Conservation (phyloP, 2,888 invertebrate genomes). For the Bibio marci region DNA sequence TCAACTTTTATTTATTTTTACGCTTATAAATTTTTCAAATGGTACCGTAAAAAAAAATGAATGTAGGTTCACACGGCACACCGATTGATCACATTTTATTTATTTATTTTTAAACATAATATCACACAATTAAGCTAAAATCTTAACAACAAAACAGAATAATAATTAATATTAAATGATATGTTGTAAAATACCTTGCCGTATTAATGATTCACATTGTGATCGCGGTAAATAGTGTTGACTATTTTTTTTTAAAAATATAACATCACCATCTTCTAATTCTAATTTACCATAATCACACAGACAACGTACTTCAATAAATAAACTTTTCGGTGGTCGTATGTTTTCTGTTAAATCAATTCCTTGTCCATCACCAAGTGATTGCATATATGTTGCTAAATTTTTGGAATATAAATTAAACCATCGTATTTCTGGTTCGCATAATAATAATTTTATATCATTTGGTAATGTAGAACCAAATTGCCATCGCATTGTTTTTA, state of each 20-base stretch:
- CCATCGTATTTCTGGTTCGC: conserved; percentile 72
- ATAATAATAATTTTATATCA: conserved; percentile 63
- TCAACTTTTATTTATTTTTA: too few species aligned
- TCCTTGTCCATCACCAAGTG: conserved; percentile 64
- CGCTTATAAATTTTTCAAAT: too few species aligned
- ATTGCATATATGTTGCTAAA: conserved; percentile 77
- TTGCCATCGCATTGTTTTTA: conserved; percentile 86
- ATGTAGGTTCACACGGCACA: too few species aligned
- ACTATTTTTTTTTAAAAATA: conserved; percentile 77
- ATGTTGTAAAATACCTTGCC: conserved; percentile 78
- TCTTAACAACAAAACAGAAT: too few species aligned
- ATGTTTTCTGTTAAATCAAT: conserved; percentile 75
- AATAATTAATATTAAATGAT: too few species aligned
- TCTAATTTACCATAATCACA: conserved; percentile 88
- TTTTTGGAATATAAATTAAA: conserved; percentile 76
- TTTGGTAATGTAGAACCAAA: conserved; percentile 81
- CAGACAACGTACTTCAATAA: conserved; percentile 80
- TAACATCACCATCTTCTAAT: conserved; percentile 79
- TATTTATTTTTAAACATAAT: too few species aligned
- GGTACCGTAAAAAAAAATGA: too few species aligned
- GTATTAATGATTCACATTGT: conserved; percentile 77
- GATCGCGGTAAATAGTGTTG: conserved; percentile 77
- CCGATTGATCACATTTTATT: too few species aligned
- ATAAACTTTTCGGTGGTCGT: conserved; percentile 82
- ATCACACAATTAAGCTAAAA: too few species aligned